Conservation (phyloP, 2,797 vertebrate genomes). For the Leptoclinus maculatus region DNA sequence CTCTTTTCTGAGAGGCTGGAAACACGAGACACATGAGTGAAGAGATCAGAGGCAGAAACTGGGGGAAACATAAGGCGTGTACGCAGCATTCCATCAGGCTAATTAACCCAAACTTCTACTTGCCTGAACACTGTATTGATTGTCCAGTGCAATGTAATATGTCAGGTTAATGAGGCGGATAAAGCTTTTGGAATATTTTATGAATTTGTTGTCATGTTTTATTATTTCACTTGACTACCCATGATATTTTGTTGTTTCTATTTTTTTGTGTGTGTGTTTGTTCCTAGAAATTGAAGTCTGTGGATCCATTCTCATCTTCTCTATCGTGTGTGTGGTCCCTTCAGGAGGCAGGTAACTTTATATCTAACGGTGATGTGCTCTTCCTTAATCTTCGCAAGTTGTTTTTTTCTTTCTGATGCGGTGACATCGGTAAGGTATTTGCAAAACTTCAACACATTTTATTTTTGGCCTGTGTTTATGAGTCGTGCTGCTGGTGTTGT, state of each 20-base stretch:
- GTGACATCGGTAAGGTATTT: background rate
- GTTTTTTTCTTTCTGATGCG: background rate
- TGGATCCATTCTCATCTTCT: slow-evolving; percentile 5
- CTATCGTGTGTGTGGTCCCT: background rate
- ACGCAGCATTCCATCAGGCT: background rate
- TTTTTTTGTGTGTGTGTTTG: background rate
- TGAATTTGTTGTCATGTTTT: background rate
- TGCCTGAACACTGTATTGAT: background rate
- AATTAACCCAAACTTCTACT: slow-evolving; percentile 14
- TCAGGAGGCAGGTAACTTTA: background rate
- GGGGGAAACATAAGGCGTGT: slow-evolving; percentile 6
- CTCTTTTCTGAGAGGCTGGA: slow-evolving; percentile 4
- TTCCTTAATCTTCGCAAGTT: background rate
- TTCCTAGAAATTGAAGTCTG: background rate
- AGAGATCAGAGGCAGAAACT: slow-evolving; percentile 7
- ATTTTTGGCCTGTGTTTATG: slow-evolving; percentile 11
- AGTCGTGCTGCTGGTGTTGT: background rate
- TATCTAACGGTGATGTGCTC: background rate
- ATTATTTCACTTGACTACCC: slow-evolving; percentile 2
- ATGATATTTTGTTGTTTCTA: background rate
- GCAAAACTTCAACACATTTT: background rate
- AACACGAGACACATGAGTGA: background rate
- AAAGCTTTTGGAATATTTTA: background rate
- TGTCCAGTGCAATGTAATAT: background rate
- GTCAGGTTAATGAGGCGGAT: slow-evolving; percentile 1